These are phyloP conservation scores for Thereva unica DNA, from an alignment of 2,888 invertebrate species.

Conservation along the genomic window DNA sequence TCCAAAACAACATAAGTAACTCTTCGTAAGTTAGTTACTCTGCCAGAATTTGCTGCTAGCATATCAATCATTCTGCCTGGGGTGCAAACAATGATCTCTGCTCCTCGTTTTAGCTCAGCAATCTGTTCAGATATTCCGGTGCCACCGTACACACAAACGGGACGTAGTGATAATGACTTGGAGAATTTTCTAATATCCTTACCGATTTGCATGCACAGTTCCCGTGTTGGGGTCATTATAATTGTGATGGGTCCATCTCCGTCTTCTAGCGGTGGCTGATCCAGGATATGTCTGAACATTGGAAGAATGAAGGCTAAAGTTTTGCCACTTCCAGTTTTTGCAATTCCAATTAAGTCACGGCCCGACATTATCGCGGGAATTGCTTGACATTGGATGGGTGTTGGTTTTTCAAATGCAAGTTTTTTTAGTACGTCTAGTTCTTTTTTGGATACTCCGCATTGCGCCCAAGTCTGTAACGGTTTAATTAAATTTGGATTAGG, in stretches of 20 bases:
- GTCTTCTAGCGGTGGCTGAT: conserved; percentile 90
- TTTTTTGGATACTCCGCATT: conserved; percentile 95
- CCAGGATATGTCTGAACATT: conserved; percentile 94
- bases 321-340: conserved; percentile 98
- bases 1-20: conserved; percentile 97
- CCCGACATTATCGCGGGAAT: conserved; percentile 97
- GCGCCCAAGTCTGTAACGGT: conserved; percentile 80
- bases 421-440: conserved; percentile 91
- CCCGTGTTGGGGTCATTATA: conserved; percentile 97
- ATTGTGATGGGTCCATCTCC: conserved; percentile 96
- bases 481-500: conserved; percentile 3
- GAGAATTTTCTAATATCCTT: conserved; percentile 95
- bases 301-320: conserved; percentile 97
- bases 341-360: conserved; percentile 96
- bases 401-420: conserved; percentile 92
- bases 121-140: conserved; percentile 92
- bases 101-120: conserved; percentile 93
- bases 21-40: conserved; percentile 95
- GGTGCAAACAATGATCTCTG: conserved; percentile 98
- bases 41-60: conserved; percentile 96
- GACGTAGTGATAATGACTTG: conserved; percentile 80
- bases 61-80: conserved; percentile 99
- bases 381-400: conserved; percentile 98
- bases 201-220: conserved; percentile 98
- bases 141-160: conserved; percentile 98